These are phyloP conservation scores for Paramormyrops hopkinsi DNA, from an alignment of 2,797 vertebrate species.

Conservation along the genomic window DNA sequence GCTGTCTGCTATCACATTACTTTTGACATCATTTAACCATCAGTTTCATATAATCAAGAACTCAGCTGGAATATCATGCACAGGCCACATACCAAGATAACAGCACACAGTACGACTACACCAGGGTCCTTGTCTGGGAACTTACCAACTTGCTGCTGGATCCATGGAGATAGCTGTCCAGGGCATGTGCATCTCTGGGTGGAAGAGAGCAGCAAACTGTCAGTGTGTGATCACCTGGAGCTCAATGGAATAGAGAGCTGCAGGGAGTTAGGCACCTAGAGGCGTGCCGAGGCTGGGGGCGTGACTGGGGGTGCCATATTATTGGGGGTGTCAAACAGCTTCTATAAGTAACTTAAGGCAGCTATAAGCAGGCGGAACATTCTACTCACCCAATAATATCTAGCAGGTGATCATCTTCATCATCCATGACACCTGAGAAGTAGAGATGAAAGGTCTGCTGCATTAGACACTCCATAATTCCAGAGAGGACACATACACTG, in stretches of 20 bases:
- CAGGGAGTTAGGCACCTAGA: background rate
- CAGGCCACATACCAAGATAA: conserved; percentile 30
- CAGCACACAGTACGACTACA: background rate
- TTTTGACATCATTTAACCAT: background rate
- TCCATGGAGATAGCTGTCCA: conserved; percentile 97
- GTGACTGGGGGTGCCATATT: background rate
- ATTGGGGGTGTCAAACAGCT: background rate
- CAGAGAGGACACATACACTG: background rate
- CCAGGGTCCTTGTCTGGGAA: background rate
- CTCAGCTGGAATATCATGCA: conserved; percentile 29
- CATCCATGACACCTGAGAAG: conserved; percentile 96
- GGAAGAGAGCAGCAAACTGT: conserved; percentile 27
- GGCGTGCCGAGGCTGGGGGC: background rate
- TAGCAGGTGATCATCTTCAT: conserved; percentile 99
- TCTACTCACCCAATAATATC: conserved; percentile 96
- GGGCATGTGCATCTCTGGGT: conserved; percentile 87
- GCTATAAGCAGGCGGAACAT: background rate
- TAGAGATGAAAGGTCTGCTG: background rate
- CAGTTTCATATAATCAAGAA: background rate
- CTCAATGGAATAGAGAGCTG: background rate
- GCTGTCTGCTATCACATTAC: background rate
- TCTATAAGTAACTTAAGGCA: background rate
- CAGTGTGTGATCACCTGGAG: background rate
- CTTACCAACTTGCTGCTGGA: conserved; percentile 89
- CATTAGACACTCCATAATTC: background rate